A percentile compares a stretch with the other conserved stretches of the same genome.
Evolutionary conservation across 2,888 invertebrate genomes (phyloP).

Genomic region (Steromphala cineraria): DNA sequence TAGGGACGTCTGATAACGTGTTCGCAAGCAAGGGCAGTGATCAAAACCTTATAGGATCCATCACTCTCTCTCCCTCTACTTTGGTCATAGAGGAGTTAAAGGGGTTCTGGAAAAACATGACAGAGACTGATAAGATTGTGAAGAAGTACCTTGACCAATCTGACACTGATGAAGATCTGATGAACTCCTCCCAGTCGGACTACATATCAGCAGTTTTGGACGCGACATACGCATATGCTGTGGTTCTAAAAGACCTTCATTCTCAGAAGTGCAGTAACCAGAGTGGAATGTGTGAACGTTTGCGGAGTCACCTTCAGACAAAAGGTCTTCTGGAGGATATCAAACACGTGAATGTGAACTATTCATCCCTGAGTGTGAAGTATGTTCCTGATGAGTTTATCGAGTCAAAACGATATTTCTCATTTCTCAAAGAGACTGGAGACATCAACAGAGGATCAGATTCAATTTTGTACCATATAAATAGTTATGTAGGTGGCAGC

Average conservation of each 20-base stretch:
- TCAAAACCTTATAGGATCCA: constrained; percentile 41
- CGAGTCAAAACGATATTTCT: constrained; percentile 29
- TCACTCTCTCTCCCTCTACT: constrained; percentile 43
- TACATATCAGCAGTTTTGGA: constrained; percentile 49
- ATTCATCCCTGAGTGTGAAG: constrained; percentile 32
- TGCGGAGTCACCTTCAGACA: neutral
- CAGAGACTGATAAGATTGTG: constrained; percentile 7
- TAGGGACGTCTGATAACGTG: constrained; percentile 43
- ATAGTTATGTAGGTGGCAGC: neutral
- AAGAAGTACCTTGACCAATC: neutral
- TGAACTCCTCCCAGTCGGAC: constrained; percentile 31
- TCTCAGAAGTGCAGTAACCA: constrained; percentile 23
- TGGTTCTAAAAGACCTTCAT: constrained; percentile 46
- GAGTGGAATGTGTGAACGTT: constrained; percentile 10
- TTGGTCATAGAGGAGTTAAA: constrained; percentile 36
- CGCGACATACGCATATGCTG: constrained; percentile 56
- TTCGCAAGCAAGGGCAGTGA: constrained; percentile 27
- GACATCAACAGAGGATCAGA: constrained; percentile 33
- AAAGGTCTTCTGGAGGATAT: constrained; percentile 32
- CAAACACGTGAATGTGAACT: constrained; percentile 41
- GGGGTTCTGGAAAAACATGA: neutral
- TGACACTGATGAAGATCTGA: neutral
- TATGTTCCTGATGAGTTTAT: constrained; percentile 46
- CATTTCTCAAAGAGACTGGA: constrained; percentile 42
- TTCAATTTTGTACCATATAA: constrained; percentile 30